phyloP scores from a whole-genome alignment of 2,797 vertebrate species.

The Novumbra hubbsi region DNA sequence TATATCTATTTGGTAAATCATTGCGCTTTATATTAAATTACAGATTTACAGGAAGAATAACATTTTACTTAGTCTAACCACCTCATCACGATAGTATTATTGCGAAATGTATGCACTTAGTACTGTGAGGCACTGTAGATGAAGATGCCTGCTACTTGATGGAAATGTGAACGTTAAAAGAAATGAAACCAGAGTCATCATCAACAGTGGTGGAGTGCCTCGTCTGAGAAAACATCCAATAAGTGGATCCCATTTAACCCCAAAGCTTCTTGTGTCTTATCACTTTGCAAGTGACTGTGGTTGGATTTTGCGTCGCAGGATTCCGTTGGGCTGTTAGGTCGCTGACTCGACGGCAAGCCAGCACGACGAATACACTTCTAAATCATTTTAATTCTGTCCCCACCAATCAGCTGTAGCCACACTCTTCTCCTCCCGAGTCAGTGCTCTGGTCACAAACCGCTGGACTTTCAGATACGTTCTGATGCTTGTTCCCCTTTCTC shows the following conservation, averaged over 20 bases:
- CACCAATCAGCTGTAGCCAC: conserved; percentile 23
- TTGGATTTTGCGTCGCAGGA: not conserved
- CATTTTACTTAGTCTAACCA: too few relatives aligned
- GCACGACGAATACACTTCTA: not conserved
- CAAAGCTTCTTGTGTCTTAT: not conserved
- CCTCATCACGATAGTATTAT: too few relatives aligned
- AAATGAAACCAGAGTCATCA: too few relatives aligned
- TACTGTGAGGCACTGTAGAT: too few relatives aligned
- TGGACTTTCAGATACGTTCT: conserved; percentile 47
- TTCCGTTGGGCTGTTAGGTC: not conserved
- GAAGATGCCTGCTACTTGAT: too few relatives aligned
- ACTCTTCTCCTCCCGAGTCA: conserved; percentile 33
- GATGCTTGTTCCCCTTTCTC: conserved; percentile 57
- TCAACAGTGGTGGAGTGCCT: not conserved
- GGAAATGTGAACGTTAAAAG: too few relatives aligned
- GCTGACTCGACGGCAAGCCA: not conserved
- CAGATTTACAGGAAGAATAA: too few relatives aligned
- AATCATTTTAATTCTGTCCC: conserved; percentile 6
- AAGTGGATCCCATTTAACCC: not conserved
- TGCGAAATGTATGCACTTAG: too few relatives aligned
- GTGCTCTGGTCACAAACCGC: conserved; percentile 49
- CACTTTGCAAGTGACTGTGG: not conserved
- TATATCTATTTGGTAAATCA: too few relatives aligned
- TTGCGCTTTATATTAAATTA: too few relatives aligned
- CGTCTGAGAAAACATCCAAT: too few relatives aligned